A percentile compares a stretch with the other conserved stretches of the same genome.
Evolutionary conservation across 2,797 vertebrate species (phyloP).

Genomic region (Geotrypetes seraphini): DNA sequence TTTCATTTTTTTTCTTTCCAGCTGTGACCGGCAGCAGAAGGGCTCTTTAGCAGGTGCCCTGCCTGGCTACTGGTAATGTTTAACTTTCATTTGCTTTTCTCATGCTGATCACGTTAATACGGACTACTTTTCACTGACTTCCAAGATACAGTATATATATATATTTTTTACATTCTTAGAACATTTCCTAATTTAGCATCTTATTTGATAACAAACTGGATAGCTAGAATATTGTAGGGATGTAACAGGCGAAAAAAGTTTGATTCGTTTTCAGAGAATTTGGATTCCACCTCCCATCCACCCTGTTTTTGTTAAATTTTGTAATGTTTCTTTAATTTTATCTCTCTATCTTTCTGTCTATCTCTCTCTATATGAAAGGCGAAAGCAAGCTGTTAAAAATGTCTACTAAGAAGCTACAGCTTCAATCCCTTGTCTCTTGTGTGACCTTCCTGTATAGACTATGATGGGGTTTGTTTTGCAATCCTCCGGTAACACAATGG

Average conservation of each 20-base stretch:
- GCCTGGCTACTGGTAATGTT: slow-evolving; percentile 59
- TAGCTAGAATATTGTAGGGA: too few species aligned
- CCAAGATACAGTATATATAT: fast-evolving
- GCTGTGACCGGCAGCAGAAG: slow-evolving; percentile 58
- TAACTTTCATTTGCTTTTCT: slow-evolving; percentile 62
- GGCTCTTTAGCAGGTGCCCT: slow-evolving; percentile 64
- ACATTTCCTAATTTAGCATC: not conserved
- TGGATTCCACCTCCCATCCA: too few species aligned
- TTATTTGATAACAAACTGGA: too few species aligned
- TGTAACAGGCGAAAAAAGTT: too few species aligned
- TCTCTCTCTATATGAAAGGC: too few species aligned
- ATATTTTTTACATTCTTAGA: not conserved
- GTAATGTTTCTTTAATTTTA: too few species aligned
- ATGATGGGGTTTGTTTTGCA: slow-evolving; percentile 56
- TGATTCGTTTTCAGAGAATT: too few species aligned
- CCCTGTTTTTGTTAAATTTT: too few species aligned
- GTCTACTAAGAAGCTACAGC: slow-evolving; percentile 50
- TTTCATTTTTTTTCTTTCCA: slow-evolving; percentile 66
- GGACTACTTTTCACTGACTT: slow-evolving; percentile 21
- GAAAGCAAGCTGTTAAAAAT: slow-evolving; percentile 63
- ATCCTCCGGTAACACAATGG: slow-evolving; percentile 47
- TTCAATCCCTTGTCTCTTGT: slow-evolving; percentile 52
- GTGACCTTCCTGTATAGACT: slow-evolving; percentile 46
- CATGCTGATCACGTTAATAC: slow-evolving; percentile 46
- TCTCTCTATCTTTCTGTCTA: too few species aligned